phyloP scores from a whole-genome alignment of 2,113 vertebrate species.

The Nymphicus hollandicus region DNA sequence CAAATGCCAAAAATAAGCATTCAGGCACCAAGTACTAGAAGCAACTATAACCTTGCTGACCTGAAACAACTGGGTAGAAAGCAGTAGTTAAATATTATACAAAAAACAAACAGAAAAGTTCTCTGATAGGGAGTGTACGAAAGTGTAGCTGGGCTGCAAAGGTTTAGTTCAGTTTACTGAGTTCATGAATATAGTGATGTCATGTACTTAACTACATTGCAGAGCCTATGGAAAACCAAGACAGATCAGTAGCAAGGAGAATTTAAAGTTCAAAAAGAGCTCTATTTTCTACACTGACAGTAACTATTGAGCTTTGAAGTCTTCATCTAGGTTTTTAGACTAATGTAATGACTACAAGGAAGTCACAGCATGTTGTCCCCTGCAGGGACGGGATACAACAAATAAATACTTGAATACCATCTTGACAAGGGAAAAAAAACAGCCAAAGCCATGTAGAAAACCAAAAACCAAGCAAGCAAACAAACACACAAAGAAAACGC shows the following conservation, averaged over 20 bases:
- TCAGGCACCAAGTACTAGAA: neutral
- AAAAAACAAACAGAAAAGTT: neutral
- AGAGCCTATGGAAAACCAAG: neutral
- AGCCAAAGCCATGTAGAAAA: neutral
- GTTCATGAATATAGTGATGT: neutral
- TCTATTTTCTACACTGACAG: neutral
- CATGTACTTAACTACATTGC: neutral
- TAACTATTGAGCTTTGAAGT: neutral
- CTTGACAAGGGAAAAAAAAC: rapidly evolving
- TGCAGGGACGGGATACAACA: neutral
- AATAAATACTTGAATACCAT: neutral
- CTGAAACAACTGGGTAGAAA: neutral
- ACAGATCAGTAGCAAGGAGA: neutral
- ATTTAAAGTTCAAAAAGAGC: neutral
- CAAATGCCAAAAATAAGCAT: neutral
- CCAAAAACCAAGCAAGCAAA: neutral
- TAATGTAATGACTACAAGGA: neutral
- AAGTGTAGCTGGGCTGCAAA: neutral
- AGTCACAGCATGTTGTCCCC: neutral
- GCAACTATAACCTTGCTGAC: neutral
- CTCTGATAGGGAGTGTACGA: neutral
- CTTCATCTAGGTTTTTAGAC: neutral
- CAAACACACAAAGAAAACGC: neutral
- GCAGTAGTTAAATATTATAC: neutral
- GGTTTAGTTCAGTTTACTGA: neutral